phyloP scores from a whole-genome alignment of 2,888 invertebrate genomes.

The Nymphalis urticae region DNA sequence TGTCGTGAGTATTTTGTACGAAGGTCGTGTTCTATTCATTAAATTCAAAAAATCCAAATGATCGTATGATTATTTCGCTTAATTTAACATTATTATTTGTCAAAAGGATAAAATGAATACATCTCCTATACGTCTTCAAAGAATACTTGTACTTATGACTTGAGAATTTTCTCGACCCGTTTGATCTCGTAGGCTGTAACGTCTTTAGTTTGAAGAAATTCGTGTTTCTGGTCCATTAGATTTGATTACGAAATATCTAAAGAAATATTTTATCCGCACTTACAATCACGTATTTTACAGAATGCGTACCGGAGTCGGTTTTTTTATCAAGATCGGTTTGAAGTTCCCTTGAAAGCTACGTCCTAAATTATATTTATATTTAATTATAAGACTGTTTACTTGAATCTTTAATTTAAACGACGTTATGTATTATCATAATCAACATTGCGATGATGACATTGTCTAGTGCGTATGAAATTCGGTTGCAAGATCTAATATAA shows the following conservation, averaged over 20 bases:
- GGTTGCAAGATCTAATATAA: too few relatives aligned
- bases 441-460: too few relatives aligned
- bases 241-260: conserved; percentile 17
- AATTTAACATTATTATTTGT: background rate
- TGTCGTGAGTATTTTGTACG: too few relatives aligned
- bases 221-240: conserved; percentile 17
- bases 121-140: conserved; percentile 6
- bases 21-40: too few relatives aligned
- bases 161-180: conserved; percentile 16
- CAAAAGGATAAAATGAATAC: conserved; percentile 10
- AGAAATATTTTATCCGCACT: conserved; percentile 1
- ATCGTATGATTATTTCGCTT: conserved; percentile 16
- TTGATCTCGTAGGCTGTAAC: conserved; percentile 12
- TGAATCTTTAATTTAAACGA: too few relatives aligned
- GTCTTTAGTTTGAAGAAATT: conserved; percentile 21
- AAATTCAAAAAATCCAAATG: background rate
- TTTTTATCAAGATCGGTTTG: too few relatives aligned
- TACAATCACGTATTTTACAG: background rate
- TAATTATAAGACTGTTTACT: too few relatives aligned
- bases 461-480: too few relatives aligned
- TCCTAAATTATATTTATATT: too few relatives aligned
- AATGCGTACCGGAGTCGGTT: too few relatives aligned
- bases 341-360: too few relatives aligned
- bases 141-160: conserved; percentile 7
- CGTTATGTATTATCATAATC: too few relatives aligned